Base-by-base conservation (phyloP, 2,888 invertebrate genomes). In the Apodemia duryi region DNA sequence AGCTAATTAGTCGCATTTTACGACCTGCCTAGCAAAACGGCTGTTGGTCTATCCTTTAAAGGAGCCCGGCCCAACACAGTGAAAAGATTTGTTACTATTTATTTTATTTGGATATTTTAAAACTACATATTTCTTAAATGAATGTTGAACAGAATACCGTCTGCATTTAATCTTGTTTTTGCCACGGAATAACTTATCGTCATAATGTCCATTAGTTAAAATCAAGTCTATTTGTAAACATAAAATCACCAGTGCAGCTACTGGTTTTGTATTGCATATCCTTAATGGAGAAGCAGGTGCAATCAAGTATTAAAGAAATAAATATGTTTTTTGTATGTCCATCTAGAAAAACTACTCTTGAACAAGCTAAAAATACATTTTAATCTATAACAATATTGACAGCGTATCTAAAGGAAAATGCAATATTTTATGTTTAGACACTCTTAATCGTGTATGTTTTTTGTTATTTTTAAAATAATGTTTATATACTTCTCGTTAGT, bases 251-350 rank as follows among this genome's bases (percentile, higher is more conserved):
- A 54, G 28, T 29, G 28, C 10, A 43, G 43, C 52, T 54, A 54
- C 52, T 54, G 52, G 52, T 54, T 54, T 43, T 28, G 7, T 29
- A 21, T 54, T 9, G 29, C 52, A 54, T 54, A 54, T 54, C 52
- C 52, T 54, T 54, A 54, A 54, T 54, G 52, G 52, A 54, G 28
- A 10, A 28, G 9, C 52, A 54, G 52, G 52, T 54, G 52, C 28
- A n/a, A 28, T 9, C 51, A 21, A 21, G 51, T n/a, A 21, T 54
- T 43, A 43, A 28, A 21, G 28, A 54, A 28, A 29, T 54, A 29
- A 54, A 54, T 52, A 52, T 54, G 52, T 54, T 54, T 54, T 54
- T 29, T 54, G n/a, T 54, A 54, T 54, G 28, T 10, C 43, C 28
- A n/a, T 21, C 52, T 54, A 54, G 29, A 54, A 54, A 21, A 54